phyloP scores from a whole-genome alignment of 2,113 vertebrate genomes.

The Ptilorrhoa leucosticta region DNA sequence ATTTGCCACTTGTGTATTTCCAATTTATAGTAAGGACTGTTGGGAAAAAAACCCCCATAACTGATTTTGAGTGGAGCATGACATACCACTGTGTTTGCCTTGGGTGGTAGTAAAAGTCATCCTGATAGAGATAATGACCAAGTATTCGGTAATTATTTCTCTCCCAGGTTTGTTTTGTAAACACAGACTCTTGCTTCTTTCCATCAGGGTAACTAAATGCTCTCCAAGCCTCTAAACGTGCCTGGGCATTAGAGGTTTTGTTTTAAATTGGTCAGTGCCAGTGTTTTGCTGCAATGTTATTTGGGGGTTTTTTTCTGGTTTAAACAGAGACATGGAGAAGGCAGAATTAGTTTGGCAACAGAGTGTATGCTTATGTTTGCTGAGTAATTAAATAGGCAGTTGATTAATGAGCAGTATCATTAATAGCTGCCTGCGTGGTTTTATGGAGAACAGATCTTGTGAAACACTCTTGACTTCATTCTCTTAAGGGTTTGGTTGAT shows the following conservation, averaged over 20 bases:
- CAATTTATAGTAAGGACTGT: background rate
- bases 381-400: background rate
- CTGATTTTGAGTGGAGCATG: fast-evolving
- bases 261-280: background rate
- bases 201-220: background rate
- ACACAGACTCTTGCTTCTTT: background rate
- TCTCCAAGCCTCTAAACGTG: background rate
- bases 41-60: background rate
- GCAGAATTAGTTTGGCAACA: background rate
- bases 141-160: background rate
- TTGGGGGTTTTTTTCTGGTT: background rate
- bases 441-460: background rate
- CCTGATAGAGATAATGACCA: background rate
- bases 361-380: background rate
- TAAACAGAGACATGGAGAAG: background rate
- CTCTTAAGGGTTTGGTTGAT: background rate
- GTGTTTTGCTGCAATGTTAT: background rate
- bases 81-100: background rate
- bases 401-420: background rate
- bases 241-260: background rate
- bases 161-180: background rate
- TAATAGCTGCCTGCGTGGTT: background rate
- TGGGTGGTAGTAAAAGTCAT: background rate
- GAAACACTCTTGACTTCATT: background rate
- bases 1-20: background rate